Evolutionary conservation across 2,113 vertebrate species (phyloP), one percentile per base, ranked within the genome.

Genomic region (Grantiella picta): DNA sequence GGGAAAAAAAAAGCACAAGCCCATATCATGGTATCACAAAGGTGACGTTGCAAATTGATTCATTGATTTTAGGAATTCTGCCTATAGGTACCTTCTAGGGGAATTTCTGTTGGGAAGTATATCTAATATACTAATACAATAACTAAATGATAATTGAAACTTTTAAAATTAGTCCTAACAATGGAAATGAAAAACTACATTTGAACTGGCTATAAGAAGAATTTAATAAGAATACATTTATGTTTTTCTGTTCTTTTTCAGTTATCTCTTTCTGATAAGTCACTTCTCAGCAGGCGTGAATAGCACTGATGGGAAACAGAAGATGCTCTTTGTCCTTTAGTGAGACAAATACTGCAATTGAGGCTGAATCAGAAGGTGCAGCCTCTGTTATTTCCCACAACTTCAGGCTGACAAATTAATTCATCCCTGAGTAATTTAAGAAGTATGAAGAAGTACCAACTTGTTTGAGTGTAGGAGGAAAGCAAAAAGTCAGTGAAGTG

Each of bases 391-490:
- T 91, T 98, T 96, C 96, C 87, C 86, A 90, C 59, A 53, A 29
- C 45, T 72, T 87, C 52, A 88, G 17, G 61, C 45, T 6, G 28
- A 90, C 18, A 42, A 78, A 89, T 59, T 56, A 82, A 66, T 59
- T 8, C n/a, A 60, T 24, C 36, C 35, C 24, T 92, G 96, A 98
- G 93, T 96, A 94, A 97, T 87, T 85, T 71, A 66, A 88, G 69
- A 92, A 73, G 59, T 23, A 7, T 35, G 53, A 94, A 88, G 68
- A 90, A 76, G 50, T 12, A 87, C 40, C 73, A 52, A 63, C 54
- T 92, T 95, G 23, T 66, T 28, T 76, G 77, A 82, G 54, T 42
- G 97, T 97, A 93, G 98, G 98, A 95, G 94, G 96, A 56, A 84
- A 72, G 84, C 1, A 10, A 96, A 96, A 97, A 92, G 87, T 81